phyloP scores from a whole-genome alignment of 2,888 invertebrate genomes.

The Leptothorax acervorum region DNA sequence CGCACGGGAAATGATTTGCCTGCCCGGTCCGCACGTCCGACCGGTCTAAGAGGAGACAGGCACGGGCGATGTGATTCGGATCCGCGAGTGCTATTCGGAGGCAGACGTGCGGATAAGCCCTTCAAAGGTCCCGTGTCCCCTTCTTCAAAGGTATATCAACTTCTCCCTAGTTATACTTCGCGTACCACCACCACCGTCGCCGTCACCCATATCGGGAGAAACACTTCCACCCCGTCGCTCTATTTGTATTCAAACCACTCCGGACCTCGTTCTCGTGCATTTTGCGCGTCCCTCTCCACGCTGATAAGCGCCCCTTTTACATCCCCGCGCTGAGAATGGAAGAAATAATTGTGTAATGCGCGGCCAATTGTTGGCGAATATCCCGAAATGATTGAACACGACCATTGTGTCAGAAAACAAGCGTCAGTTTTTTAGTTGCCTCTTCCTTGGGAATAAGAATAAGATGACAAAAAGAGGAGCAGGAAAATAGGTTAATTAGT shows the following conservation, averaged over 20 bases:
- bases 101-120: slow-evolving; percentile 71
- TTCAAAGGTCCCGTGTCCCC: slow-evolving; percentile 63
- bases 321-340: slow-evolving; percentile 13
- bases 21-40: slow-evolving; percentile 38
- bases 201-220: slow-evolving; percentile 53
- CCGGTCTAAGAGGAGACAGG: slow-evolving; percentile 56
- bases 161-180: slow-evolving; percentile 51
- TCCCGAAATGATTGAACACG: slow-evolving; percentile 18
- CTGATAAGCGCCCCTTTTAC: slow-evolving; percentile 50
- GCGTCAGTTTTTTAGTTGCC: not conserved
- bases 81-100: slow-evolving; percentile 63
- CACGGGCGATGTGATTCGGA: slow-evolving; percentile 52
- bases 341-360: slow-evolving; percentile 52
- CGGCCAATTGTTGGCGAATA: slow-evolving; percentile 33
- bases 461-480: not conserved
- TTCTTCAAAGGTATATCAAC: slow-evolving; percentile 62
- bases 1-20: slow-evolving; percentile 50
- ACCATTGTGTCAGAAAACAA: not conserved
- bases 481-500: not conserved
- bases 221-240: slow-evolving; percentile 52
- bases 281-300: slow-evolving; percentile 44
- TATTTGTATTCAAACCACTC: slow-evolving; percentile 60
- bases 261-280: slow-evolving; percentile 47
- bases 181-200: slow-evolving; percentile 7
- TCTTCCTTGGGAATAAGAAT: not conserved